Evolutionary conservation across 2,113 vertebrate species (phyloP), one percentile per base, ranked within the genome.

Genomic region (Dicaeum eximium): DNA sequence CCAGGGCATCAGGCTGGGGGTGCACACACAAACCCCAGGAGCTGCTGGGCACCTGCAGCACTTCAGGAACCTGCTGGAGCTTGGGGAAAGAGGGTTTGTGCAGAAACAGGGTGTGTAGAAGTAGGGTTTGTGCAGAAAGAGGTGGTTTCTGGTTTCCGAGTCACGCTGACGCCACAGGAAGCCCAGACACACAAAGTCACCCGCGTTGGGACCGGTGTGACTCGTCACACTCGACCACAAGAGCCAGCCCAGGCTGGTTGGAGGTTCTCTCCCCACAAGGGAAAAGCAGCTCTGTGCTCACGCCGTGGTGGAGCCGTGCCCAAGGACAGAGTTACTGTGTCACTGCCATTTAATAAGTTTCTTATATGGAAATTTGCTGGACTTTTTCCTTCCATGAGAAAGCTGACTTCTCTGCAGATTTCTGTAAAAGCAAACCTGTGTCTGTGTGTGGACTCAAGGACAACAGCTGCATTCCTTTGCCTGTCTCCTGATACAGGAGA

Each of bases 251-350:
- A 31, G 66, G 14, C 56, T 30, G 31, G 35, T 0, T 37, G 51
- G 21, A 33, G 13, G n/a, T 28, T 71, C 11, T 21, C n/a, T 53
- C 42, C 30, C 9, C 75, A 0, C 8, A 14, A 8, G 0, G 1
- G 44, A 67, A 82, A 54, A 3, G 31, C 38, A 86, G 62, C 30
- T 60, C 17, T 25, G 61, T 9, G 56, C 10, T 25, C 42, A 18
- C 16, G n/a, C 62, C 7, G 20, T 28, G n/a, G 31, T 44, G 33
- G 31, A 47, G 28, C 28, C 62, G 50, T 69, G 69, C 25, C 33
- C 9, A 0, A 14, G 69, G 40, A 11, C 40, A 51, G 35, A n/a
- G n/a, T n/a, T n/a, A n/a, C n/a, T n/a, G n/a, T n/a, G n/a, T n/a
- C n/a, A n/a, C n/a, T n/a, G n/a, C n/a, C n/a, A n/a, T n/a, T n/a